Percentiles rank a stretch among this genome's conserved stretches.
Evolutionary conservation across 1,140 invertebrate genomes (phyloP).

Genomic region (Dendrolimus kikuchii): DNA sequence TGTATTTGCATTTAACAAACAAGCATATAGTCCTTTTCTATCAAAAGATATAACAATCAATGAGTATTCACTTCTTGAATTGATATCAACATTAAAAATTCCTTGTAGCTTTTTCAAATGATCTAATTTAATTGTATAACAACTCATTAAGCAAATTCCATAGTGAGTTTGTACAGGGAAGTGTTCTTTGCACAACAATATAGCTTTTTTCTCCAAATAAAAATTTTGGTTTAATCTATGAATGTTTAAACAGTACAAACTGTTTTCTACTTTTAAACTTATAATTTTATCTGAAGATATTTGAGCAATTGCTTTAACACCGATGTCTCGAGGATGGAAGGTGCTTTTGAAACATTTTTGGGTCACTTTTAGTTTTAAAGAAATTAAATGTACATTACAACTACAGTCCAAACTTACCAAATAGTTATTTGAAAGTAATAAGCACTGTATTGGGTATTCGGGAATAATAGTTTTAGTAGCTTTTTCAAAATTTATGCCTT

Average conservation of each 20-base stretch:
- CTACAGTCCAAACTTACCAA: constrained; percentile 37
- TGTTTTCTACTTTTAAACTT: constrained; percentile 28
- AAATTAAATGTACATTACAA: constrained; percentile 30
- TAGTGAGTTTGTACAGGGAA: constrained; percentile 6
- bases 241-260: constrained; percentile 24
- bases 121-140: constrained; percentile 13
- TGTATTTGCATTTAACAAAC: constrained; percentile 24
- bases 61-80: constrained; percentile 13
- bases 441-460: constrained; percentile 29
- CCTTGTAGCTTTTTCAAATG: constrained; percentile 22
- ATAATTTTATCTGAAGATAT: constrained; percentile 18
- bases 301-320: constrained; percentile 17
- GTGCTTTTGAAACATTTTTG: constrained; percentile 30
- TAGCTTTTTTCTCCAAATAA: constrained; percentile 16
- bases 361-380: constrained; percentile 38
- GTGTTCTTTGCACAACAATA: constrained; percentile 7
- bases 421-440: constrained; percentile 33
- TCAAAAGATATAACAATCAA: constrained; percentile 41
- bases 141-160: constrained; percentile 17
- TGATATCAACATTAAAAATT: constrained; percentile 19
- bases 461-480: constrained; percentile 22
- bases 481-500: constrained; percentile 27
- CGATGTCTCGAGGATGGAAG: constrained; percentile 27
- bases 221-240: constrained; percentile 31
- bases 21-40: constrained; percentile 31